These are phyloP conservation scores for Eutolmus rufibarbis DNA, from an alignment of 2,888 invertebrate species.

Conservation along the genomic window DNA sequence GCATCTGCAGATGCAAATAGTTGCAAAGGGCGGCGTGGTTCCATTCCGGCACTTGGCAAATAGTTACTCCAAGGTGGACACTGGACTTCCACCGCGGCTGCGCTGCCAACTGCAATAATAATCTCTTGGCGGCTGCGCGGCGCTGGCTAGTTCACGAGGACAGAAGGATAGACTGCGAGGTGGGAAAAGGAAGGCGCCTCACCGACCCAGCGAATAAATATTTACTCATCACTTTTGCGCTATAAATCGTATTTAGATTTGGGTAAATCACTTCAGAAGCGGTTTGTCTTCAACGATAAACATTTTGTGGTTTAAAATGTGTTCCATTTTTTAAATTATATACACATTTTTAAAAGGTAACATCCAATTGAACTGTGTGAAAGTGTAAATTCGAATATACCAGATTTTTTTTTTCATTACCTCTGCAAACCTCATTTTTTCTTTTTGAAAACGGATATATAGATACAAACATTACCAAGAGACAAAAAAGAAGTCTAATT, in stretches of 20 bases:
- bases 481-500: too few relatives aligned
- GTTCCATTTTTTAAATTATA: too few relatives aligned
- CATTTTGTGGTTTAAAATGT: too few relatives aligned
- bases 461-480: too few relatives aligned
- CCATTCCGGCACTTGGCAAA: constrained; percentile 8
- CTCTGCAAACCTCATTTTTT: too few relatives aligned
- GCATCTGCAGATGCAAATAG: constrained; percentile 30
- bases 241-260: neutral
- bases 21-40: constrained; percentile 20
- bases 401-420: too few relatives aligned
- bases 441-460: too few relatives aligned
- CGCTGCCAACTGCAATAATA: neutral
- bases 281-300: too few relatives aligned
- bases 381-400: too few relatives aligned
- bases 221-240: neutral
- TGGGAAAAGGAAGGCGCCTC: neutral
- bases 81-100: constrained; percentile 5
- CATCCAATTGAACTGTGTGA: too few relatives aligned
- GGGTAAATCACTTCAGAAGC: neutral
- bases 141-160: neutral
- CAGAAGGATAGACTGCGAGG: neutral
- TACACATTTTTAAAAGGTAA: too few relatives aligned
- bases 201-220: neutral
- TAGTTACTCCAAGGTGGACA: constrained; percentile 4
- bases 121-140: neutral